A percentile compares a stretch with the other conserved stretches of the same genome.
Evolutionary conservation across 35 echinoderm and acorn worm species (phyloP).

Genomic region (Diadema setosum): DNA sequence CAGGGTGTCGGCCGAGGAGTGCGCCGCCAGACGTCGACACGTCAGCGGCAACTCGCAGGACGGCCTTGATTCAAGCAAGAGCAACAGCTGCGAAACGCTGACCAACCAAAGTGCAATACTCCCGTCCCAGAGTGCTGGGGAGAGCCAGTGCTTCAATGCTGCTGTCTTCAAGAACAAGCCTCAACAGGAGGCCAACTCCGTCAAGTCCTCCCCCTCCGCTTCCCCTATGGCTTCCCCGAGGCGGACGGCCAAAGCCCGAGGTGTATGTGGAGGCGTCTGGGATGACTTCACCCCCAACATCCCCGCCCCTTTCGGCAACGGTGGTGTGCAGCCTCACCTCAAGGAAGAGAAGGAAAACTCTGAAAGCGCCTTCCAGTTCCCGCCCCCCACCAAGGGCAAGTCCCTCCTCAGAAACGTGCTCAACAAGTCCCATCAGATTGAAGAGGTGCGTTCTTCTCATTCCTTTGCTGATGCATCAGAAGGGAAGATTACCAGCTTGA

Average conservation of each 20-base stretch:
- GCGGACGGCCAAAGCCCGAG: not conserved
- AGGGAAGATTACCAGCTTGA: too few species aligned
- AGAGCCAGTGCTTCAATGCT: conserved; percentile 13
- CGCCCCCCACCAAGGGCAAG: conserved; percentile 54
- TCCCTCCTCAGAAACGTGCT: conserved; percentile 64
- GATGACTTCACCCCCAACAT: conserved; percentile 47
- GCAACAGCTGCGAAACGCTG: not conserved
- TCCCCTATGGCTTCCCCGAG: conserved; percentile 20
- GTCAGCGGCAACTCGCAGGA: not conserved
- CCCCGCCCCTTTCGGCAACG: conserved; percentile 25
- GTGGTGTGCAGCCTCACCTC: not conserved
- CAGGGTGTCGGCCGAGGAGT: not conserved
- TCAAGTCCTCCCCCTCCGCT: conserved; percentile 29
- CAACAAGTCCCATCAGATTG: not conserved
- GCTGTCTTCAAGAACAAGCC: not conserved
- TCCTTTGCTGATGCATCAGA: not conserved
- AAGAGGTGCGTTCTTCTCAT: not conserved
- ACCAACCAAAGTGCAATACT: conserved; percentile 19
- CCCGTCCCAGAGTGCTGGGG: not conserved
- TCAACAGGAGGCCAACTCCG: conserved; percentile 7
- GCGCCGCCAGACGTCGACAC: not conserved
- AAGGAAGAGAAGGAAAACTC: not conserved
- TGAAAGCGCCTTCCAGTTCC: conserved; percentile 40
- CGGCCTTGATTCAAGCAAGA: not conserved
- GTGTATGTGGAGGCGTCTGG: not conserved